phyloP scores from a whole-genome alignment of 2,113 vertebrate genomes.

The Clarias gariepinus region DNA sequence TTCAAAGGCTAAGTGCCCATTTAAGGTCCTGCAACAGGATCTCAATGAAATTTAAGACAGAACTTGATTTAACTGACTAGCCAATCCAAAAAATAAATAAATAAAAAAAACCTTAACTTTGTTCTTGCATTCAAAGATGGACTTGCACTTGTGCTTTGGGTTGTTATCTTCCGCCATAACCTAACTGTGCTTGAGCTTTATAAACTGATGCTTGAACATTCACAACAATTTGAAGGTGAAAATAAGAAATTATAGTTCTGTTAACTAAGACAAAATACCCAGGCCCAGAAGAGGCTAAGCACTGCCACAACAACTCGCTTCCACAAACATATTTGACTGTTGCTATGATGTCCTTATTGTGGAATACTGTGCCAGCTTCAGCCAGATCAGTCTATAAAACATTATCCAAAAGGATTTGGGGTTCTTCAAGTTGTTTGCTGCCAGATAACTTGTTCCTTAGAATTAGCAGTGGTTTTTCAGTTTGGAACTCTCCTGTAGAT shows the following conservation, averaged over 20 bases:
- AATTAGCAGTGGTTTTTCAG: not conserved
- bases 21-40: not conserved
- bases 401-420: not conserved
- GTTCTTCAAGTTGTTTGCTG: not conserved
- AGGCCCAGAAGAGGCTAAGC: not conserved
- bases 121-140: not conserved
- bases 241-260: not conserved
- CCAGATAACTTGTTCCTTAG: not conserved
- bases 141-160: not conserved
- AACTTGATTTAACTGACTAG: not conserved
- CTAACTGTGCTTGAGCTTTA: not conserved
- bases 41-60: not conserved
- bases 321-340: not conserved
- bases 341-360: not conserved
- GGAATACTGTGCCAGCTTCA: not conserved
- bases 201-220: not conserved
- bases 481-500: not conserved
- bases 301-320: not conserved
- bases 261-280: not conserved
- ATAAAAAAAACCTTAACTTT: not conserved
- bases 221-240: not conserved
- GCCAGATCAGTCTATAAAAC: not conserved
- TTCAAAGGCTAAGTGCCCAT: not conserved
- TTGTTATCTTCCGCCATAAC: not conserved
- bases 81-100: not conserved